Conservation (phyloP, 2,888 invertebrate genomes). For the Andricus quercusramuli region DNA sequence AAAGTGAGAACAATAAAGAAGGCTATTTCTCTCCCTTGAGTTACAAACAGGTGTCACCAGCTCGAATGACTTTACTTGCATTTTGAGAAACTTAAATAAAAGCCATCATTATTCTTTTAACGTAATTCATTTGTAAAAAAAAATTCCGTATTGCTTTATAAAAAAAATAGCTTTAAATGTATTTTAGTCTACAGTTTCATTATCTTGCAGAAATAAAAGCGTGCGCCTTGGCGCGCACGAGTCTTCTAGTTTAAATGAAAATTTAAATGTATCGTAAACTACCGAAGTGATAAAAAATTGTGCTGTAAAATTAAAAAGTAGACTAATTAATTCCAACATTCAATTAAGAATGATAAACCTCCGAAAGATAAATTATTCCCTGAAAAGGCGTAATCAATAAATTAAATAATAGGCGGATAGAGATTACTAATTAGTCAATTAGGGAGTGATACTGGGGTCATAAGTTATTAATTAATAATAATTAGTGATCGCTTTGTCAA, state of each 20-base stretch:
- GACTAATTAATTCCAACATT: not conserved
- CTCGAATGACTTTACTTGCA: not conserved
- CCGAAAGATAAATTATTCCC: not conserved
- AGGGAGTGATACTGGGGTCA: not conserved
- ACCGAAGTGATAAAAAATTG: too few species aligned
- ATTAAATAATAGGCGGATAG: not conserved
- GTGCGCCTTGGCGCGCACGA: too few species aligned
- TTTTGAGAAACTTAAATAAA: not conserved
- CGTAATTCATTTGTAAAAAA: not conserved
- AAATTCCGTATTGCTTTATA: too few species aligned
- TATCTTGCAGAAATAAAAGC: too few species aligned
- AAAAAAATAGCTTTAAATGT: too few species aligned
- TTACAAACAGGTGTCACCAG: not conserved
- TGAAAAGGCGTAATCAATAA: not conserved
- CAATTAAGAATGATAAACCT: not conserved
- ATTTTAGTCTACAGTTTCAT: too few species aligned
- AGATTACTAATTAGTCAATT: slow-evolving; percentile 8
- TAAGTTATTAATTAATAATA: not conserved
- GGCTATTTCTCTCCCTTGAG: not conserved
- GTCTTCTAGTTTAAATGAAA: too few species aligned
- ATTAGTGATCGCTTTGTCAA: slow-evolving; percentile 1
- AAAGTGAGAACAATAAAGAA: not conserved
- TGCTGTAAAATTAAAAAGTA: too few species aligned
- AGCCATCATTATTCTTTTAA: not conserved
- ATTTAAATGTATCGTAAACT: too few species aligned